Percentiles rank a stretch among this genome's conserved stretches.
phyloP scores from a whole-genome alignment of 2,113 vertebrate species.

The Balaeniceps rex region DNA sequence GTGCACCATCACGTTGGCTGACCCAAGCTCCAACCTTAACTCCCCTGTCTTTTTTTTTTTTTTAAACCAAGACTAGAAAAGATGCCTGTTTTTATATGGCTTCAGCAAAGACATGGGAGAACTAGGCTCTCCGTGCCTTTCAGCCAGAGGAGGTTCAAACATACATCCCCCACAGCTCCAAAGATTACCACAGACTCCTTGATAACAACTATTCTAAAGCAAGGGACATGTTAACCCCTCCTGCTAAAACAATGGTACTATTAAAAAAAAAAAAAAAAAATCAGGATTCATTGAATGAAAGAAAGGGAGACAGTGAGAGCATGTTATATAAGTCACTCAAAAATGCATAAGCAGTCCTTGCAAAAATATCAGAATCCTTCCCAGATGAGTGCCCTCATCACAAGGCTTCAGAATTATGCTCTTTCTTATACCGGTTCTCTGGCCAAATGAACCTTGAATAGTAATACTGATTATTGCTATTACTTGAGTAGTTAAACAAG shows the following conservation, averaged over 20 bases:
- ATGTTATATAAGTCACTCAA: background rate
- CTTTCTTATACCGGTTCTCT: background rate
- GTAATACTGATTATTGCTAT: background rate
- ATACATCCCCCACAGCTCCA: background rate
- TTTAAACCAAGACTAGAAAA: background rate
- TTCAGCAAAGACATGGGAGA: background rate
- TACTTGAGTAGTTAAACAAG: background rate
- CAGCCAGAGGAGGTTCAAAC: background rate
- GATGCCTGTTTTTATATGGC: background rate
- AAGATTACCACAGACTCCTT: background rate
- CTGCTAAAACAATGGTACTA: background rate
- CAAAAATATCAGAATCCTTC: constrained; percentile 5
- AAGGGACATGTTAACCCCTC: background rate
- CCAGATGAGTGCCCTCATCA: background rate
- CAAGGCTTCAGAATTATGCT: background rate
- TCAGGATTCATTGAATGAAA: background rate
- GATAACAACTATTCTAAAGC: background rate
- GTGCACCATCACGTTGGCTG: background rate
- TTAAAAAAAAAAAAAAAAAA: background rate
- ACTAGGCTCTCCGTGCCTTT: background rate
- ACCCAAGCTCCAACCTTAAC: background rate
- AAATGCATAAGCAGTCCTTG: background rate
- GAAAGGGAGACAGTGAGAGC: background rate
- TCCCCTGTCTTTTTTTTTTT: fast-evolving
- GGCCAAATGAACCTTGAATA: background rate